Evolutionary conservation across 2,113 vertebrate genomes (phyloP).

Genomic region (Mormyrus iriodes): DNA sequence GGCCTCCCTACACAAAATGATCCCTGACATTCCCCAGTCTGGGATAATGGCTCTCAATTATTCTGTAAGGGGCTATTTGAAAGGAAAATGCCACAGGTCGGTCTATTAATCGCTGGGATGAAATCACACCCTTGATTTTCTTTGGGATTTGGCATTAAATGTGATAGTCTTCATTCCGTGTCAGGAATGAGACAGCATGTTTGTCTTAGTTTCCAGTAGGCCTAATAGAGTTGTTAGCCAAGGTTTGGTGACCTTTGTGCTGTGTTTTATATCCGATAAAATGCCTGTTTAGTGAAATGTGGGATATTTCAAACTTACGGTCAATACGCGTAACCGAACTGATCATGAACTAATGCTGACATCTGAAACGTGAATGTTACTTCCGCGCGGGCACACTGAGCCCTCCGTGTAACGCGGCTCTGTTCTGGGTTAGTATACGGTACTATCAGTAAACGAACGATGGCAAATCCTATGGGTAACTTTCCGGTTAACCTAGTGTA

Average conservation of each 20-base stretch:
- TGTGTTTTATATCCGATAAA: neutral
- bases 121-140: neutral
- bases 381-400: neutral
- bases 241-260: neutral
- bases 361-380: neutral
- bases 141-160: neutral
- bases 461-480: neutral
- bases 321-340: neutral
- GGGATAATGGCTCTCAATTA: neutral
- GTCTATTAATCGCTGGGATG: neutral
- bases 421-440: neutral
- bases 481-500: neutral
- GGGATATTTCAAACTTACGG: neutral
- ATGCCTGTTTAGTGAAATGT: neutral
- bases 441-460: neutral
- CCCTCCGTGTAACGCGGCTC: neutral
- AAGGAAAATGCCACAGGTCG: neutral
- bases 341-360: neutral
- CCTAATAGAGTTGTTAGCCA: neutral
- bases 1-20: neutral
- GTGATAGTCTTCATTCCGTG: neutral
- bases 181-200: neutral
- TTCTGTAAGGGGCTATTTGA: neutral
- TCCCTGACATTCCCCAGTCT: neutral
- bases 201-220: neutral